Conservation (phyloP, 2,113 vertebrate genomes). For the Talpa occidentalis region DNA sequence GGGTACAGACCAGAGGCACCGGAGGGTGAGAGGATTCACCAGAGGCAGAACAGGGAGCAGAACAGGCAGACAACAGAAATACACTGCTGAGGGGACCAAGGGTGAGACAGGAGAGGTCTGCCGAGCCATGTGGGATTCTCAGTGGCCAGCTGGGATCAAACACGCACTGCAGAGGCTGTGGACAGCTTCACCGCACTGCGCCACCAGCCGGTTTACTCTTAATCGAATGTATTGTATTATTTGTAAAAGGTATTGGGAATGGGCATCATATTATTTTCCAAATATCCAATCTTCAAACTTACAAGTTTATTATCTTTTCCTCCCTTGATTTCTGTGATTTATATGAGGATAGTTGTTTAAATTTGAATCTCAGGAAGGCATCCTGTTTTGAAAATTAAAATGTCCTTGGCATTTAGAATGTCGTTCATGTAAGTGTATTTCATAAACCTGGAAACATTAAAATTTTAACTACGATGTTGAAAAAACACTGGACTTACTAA, state of each 20-base stretch:
- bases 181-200: too few relatives aligned
- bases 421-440: conserved; percentile 24
- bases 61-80: too few relatives aligned
- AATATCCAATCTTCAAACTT: conserved; percentile 12
- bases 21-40: too few relatives aligned
- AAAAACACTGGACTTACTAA: conserved; percentile 29
- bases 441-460: conserved; percentile 42
- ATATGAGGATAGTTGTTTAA: conserved; percentile 26
- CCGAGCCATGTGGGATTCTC: too few relatives aligned
- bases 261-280: not conserved
- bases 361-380: conserved; percentile 16
- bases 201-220: too few relatives aligned
- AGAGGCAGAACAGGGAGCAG: too few relatives aligned
- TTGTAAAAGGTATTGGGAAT: conserved; percentile 6
- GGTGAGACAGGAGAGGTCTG: too few relatives aligned
- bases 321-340: conserved; percentile 16
- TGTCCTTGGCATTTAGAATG: conserved; percentile 51
- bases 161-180: too few relatives aligned
- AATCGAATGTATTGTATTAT: not conserved
- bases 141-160: too few relatives aligned
- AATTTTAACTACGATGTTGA: conserved; percentile 52
- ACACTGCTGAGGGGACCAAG: too few relatives aligned
- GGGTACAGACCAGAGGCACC: too few relatives aligned
- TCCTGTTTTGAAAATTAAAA: conserved; percentile 47
- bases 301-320: conserved; percentile 19